Evolutionary conservation across 2,113 vertebrate genomes (phyloP).

Genomic region (Atlantisia rogersi): DNA sequence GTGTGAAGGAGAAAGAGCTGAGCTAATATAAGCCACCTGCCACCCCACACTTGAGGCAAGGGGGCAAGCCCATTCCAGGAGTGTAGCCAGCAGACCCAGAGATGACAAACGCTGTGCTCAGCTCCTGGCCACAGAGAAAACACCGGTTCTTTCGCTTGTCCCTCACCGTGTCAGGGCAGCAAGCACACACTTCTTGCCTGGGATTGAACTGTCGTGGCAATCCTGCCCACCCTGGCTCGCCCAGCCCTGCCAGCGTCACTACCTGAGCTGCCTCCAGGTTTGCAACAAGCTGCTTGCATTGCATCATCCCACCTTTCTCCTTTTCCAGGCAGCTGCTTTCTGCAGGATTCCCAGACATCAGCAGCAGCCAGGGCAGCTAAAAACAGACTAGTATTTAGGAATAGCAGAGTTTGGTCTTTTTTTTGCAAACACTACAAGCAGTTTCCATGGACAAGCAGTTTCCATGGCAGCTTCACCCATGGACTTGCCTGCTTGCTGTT

Average conservation of each 20-base stretch:
- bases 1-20: neutral
- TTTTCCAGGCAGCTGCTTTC: neutral
- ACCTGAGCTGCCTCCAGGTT: neutral
- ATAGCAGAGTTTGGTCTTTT: neutral
- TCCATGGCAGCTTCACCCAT: constrained; percentile 12
- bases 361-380: fast-evolving
- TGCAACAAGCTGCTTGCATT: neutral
- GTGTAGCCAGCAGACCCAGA: neutral
- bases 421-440: neutral
- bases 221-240: neutral
- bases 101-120: neutral
- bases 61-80: neutral
- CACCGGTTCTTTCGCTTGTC: fast-evolving
- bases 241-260: fast-evolving
- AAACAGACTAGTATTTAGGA: neutral
- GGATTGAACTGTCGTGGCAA: neutral
- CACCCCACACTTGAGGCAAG: neutral
- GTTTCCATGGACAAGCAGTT: constrained; percentile 35
- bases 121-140: neutral
- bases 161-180: fast-evolving
- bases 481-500: neutral
- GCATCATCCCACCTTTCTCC: neutral
- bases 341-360: fast-evolving
- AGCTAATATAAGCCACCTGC: neutral
- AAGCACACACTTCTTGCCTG: neutral